Evolutionary conservation across 1,140 invertebrate genomes (phyloP).

Genomic region (Eufriesea mexicana): DNA sequence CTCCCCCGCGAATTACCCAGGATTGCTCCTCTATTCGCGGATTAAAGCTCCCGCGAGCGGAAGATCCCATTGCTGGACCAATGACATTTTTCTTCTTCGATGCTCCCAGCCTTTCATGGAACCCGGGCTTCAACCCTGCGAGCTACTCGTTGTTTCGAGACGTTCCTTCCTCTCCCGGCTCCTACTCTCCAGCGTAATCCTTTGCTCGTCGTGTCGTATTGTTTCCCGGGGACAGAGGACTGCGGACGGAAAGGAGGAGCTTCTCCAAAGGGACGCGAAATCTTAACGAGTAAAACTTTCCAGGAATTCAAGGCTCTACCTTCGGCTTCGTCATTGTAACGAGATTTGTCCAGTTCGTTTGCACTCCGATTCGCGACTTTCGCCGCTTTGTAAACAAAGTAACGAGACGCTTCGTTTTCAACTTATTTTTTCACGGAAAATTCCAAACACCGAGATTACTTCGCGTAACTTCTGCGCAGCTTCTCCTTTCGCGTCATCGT

Average conservation of each 20-base stretch:
- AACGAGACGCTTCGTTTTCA: conserved; percentile 13
- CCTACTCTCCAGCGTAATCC: neutral
- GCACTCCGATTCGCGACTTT: neutral
- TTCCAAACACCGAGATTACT: neutral
- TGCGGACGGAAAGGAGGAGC: neutral
- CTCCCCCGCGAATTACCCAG: neutral
- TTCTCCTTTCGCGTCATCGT: no score
- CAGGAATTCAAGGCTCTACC: conserved; percentile 5
- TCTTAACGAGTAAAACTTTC: conserved; percentile 23
- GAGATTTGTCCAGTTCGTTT: conserved; percentile 35
- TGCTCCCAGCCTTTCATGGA: neutral
- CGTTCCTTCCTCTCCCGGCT: neutral
- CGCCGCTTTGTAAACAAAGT: neutral
- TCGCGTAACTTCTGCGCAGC: neutral
- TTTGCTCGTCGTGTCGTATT: neutral
- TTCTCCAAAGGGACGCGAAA: neutral
- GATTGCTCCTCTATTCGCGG: neutral
- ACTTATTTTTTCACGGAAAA: neutral
- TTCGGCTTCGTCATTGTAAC: neutral
- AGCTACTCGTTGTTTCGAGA: neutral
- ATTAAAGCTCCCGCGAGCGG: neutral
- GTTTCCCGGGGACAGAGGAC: neutral
- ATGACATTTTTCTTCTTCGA: neutral
- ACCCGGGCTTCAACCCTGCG: no score
- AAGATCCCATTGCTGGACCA: neutral